Conservation (phyloP, 2,888 invertebrate species). For the Athalia rosae region DNA sequence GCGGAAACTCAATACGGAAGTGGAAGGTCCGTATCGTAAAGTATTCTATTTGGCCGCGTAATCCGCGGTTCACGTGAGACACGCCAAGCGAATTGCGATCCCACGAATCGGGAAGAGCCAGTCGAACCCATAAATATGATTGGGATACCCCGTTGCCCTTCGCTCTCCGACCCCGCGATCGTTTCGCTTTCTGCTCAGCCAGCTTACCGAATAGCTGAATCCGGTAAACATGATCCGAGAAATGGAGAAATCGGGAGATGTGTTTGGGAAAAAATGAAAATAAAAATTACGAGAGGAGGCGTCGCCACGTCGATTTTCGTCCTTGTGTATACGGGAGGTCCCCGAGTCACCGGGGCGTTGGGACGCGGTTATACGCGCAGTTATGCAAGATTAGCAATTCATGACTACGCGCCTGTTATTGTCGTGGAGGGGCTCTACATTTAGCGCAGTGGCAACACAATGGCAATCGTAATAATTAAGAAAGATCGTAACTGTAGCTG, state of each 20-base stretch:
- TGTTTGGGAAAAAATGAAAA: not conserved
- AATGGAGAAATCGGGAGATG: too few relatives aligned
- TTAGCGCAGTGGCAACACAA: constrained; percentile 66
- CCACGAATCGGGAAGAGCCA: constrained; percentile 54
- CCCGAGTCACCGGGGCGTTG: constrained; percentile 5
- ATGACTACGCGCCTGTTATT: constrained; percentile 69
- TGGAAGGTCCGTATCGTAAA: constrained; percentile 59
- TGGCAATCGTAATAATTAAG: constrained; percentile 73
- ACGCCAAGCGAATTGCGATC: constrained; percentile 55
- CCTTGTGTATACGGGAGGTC: constrained; percentile 1
- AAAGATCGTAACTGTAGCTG: constrained; percentile 68
- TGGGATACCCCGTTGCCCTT: constrained; percentile 62
- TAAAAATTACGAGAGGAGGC: not conserved
- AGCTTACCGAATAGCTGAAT: too few relatives aligned
- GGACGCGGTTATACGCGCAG: constrained; percentile 48
- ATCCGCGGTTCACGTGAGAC: constrained; percentile 65
- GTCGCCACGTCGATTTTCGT: constrained; percentile 1
- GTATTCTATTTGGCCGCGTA: constrained; percentile 68
- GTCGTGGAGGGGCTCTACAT: constrained; percentile 65
- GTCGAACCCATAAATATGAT: constrained; percentile 71
- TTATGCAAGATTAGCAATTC: constrained; percentile 70
- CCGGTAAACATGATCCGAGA: too few relatives aligned
- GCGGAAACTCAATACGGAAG: constrained; percentile 22
- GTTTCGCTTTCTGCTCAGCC: not conserved
- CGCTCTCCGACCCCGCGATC: constrained; percentile 44